Conservation (phyloP, 1,140 invertebrate species). For the Adelges cooleyi region DNA sequence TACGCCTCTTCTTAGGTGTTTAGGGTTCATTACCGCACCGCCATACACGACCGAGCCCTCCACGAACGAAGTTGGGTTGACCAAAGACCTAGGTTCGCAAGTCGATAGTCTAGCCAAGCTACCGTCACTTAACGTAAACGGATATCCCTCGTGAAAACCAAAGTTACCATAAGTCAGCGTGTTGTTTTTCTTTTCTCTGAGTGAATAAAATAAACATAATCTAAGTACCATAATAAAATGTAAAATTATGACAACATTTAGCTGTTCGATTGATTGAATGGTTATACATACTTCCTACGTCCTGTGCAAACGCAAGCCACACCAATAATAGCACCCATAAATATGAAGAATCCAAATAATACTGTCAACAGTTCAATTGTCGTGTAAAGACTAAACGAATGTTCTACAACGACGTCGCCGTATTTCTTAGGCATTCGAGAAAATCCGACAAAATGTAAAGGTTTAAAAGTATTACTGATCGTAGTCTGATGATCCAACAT, state of each 20-base stretch:
- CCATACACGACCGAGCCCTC: slow-evolving; percentile 36
- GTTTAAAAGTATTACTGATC: background rate
- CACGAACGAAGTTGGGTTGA: slow-evolving; percentile 35
- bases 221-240: too few species aligned
- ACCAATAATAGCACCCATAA: slow-evolving; percentile 60
- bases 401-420: background rate
- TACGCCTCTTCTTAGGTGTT: background rate
- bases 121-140: slow-evolving; percentile 20
- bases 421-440: slow-evolving; percentile 2
- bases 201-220: too few species aligned
- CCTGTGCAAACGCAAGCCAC: slow-evolving; percentile 54
- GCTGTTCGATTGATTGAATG: too few species aligned
- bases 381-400: slow-evolving; percentile 7
- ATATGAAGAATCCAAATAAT: slow-evolving; percentile 60
- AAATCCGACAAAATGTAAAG: background rate
- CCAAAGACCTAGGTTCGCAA: slow-evolving; percentile 32
- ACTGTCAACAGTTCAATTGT: background rate
- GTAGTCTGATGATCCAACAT: slow-evolving; percentile 6
- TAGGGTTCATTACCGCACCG: slow-evolving; percentile 31
- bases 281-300: background rate
- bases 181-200: background rate
- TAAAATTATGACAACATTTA: too few species aligned
- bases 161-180: background rate
- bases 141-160: slow-evolving; percentile 11
- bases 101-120: slow-evolving; percentile 28